Evolutionary conservation across 64 coral and sea anemone genomes (phyloP).

Genomic region (Montipora sp.): DNA sequence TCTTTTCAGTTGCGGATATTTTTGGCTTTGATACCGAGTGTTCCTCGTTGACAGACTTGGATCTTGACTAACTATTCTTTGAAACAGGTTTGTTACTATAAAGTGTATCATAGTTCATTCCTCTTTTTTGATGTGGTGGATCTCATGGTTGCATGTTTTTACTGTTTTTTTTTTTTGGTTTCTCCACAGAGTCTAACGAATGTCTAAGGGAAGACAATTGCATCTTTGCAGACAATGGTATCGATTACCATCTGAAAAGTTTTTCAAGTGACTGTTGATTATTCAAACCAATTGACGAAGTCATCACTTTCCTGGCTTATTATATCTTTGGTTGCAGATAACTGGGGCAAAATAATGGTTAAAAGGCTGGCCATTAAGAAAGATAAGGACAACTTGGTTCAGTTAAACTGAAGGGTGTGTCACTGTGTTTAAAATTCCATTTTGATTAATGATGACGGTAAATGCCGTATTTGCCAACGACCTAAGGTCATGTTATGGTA

Average conservation of each 20-base stretch:
- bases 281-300: neutral
- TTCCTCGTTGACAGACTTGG: neutral
- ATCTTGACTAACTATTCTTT: conserved; percentile 15
- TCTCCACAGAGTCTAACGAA: neutral
- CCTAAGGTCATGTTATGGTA: neutral
- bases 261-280: neutral
- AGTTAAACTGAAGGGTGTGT: neutral
- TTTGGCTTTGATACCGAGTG: neutral
- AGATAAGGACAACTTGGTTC: neutral
- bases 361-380: neutral
- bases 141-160: neutral
- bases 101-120: neutral
- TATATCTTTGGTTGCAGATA: neutral
- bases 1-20: conserved; percentile 14
- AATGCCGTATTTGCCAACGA: neutral
- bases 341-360: neutral
- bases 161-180: neutral
- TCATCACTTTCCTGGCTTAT: neutral
- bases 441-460: conserved; percentile 1
- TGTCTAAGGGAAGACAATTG: neutral
- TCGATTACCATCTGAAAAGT: neutral
- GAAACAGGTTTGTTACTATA: neutral
- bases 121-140: neutral
- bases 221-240: neutral
- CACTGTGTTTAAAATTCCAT: neutral